Evolutionary conservation across 2,797 vertebrate species (phyloP), one percentile per base, ranked within the genome.

Genomic region (Hephaestus fuliginosus): DNA sequence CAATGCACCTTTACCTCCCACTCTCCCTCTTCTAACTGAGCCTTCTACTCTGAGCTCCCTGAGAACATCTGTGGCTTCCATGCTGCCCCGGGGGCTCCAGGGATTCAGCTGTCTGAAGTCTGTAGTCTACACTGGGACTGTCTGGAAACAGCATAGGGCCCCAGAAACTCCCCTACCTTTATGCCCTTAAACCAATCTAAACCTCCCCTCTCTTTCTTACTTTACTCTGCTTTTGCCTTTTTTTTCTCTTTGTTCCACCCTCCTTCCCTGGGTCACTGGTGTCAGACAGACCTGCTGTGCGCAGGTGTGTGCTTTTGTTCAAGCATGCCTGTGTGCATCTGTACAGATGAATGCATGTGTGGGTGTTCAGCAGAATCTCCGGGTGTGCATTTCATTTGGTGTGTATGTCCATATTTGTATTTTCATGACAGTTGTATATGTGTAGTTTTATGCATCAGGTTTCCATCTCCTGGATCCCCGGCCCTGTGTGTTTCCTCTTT

Each of bases 261-360:
- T 85, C 86, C 84, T 85, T 93, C 86, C 68, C 58, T 69, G 88
- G 94, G 92, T 93, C 92, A 91, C 70, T 86, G 89, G 90, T 95
- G 93, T 93, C 94, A 95, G 94, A 95, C 93, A 94, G 92, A 90
- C 95, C 94, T 95, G 94, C 95, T 94, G 94, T 92, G 94, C 81
- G 89, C 94, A 95, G 94, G 94, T 95, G 95, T 93, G 91, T 85
- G 86, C 93, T 89, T 93, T 93, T 94, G 88, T 94, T 89, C 79
- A 86, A 83, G 82, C 84, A 86, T 74, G 89, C 81, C 83, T 58
- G 86, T 78, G 88, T 91, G 81, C 89, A 84, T 90, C 70, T 87
- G 78, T 85, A 84, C 83, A 82, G 76, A 76, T 89, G 76, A 89
- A 88, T 86, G 82, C 84, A 84, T 61, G 78, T 89, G 85, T 84